Percentiles rank a stretch among this genome's conserved stretches.
Conservation (phyloP, 2,113 vertebrate genomes). For the Mormyrus iriodes region DNA sequence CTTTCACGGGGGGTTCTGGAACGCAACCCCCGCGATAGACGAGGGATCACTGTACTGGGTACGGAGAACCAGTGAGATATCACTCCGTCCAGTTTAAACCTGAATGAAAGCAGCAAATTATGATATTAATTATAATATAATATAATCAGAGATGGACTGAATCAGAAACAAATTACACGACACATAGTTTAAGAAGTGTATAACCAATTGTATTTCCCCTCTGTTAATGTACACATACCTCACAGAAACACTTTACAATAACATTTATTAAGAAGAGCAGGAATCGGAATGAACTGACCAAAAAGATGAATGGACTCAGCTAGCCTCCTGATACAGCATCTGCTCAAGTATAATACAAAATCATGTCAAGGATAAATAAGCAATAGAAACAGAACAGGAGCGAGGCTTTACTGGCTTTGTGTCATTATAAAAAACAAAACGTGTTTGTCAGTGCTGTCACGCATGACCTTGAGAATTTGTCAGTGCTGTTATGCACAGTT, state of each 20-base stretch:
- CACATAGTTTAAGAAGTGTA: constrained; percentile 71
- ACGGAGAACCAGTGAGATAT: neutral
- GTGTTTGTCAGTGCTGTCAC: constrained; percentile 26
- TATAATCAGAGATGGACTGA: constrained; percentile 8
- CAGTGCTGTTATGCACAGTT: constrained; percentile 36
- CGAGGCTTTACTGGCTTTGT: constrained; percentile 32
- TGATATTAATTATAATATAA: neutral
- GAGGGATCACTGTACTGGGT: neutral
- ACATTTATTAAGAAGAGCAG: constrained; percentile 80
- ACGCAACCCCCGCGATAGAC: too few relatives aligned
- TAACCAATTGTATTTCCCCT: constrained; percentile 81
- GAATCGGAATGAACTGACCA: constrained; percentile 54
- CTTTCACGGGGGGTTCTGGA: too few relatives aligned
- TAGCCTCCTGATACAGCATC: constrained; percentile 41
- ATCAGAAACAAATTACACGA: constrained; percentile 51
- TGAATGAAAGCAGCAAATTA: neutral
- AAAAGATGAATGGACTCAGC: constrained; percentile 40
- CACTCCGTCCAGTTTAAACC: neutral
- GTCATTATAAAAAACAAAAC: constrained; percentile 15
- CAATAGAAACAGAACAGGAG: constrained; percentile 13
- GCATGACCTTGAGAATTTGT: constrained; percentile 16
- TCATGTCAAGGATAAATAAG: constrained; percentile 26
- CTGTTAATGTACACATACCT: constrained; percentile 80
- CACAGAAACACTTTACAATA: constrained; percentile 82
- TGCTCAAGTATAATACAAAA: constrained; percentile 38